These are phyloP conservation scores for Echinometra lucunter DNA, from an alignment of 53 echinoderm and acorn worm species.

Conservation along the genomic window DNA sequence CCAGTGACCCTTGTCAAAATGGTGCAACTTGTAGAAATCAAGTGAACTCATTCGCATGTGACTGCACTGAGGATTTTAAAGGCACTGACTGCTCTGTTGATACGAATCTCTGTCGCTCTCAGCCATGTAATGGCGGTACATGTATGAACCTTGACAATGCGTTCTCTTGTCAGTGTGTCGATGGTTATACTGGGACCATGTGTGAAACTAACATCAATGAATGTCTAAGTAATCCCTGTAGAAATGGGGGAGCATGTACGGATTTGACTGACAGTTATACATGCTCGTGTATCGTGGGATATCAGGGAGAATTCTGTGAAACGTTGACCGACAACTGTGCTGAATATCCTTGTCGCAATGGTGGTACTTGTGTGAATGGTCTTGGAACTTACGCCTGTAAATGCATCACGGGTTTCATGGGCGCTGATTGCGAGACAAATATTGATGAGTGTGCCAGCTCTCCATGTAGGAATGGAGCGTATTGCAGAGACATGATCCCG, in stretches of 20 bases:
- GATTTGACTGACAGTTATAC: slow-evolving; percentile 70
- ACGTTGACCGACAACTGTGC: slow-evolving; percentile 78
- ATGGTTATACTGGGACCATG: slow-evolving; percentile 14
- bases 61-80: not conserved
- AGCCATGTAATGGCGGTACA: slow-evolving; percentile 25
- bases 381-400: slow-evolving; percentile 80
- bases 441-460: slow-evolving; percentile 81
- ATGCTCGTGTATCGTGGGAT: slow-evolving; percentile 76
- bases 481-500: slow-evolving; percentile 70
- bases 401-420: slow-evolving; percentile 76
- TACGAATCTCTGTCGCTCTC: slow-evolving; percentile 40
- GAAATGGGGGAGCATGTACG: slow-evolving; percentile 72
- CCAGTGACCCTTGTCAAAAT: slow-evolving; percentile 35
- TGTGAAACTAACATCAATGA: slow-evolving; percentile 50
- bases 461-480: slow-evolving; percentile 74
- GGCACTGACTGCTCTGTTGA: slow-evolving; percentile 39
- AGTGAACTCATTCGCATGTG: not conserved
- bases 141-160: slow-evolving; percentile 29
- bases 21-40: slow-evolving; percentile 42
- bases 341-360: slow-evolving; percentile 65
- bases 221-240: slow-evolving; percentile 75
- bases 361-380: slow-evolving; percentile 76
- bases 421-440: slow-evolving; percentile 74
- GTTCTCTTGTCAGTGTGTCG: slow-evolving; percentile 24
- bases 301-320: slow-evolving; percentile 69